Conservation (phyloP, 2,797 vertebrate species). For the Typhlichthys eigenmanni region DNA sequence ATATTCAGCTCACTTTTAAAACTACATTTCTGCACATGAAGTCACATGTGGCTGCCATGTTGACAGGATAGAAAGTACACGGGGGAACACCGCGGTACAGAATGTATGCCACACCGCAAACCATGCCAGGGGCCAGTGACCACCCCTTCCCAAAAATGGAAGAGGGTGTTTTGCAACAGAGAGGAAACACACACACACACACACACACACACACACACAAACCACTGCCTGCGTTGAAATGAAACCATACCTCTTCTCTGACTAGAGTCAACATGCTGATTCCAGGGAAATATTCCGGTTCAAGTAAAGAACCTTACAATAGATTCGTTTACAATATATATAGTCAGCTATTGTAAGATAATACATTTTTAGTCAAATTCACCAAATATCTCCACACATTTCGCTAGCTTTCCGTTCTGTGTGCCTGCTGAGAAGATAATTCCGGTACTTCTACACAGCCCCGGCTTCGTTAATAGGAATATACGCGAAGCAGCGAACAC, state of each 20-base stretch:
- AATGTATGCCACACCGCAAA: slow-evolving; percentile 46
- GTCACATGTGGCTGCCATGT: slow-evolving; percentile 50
- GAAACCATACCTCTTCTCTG: slow-evolving; percentile 26
- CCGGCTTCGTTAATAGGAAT: no score
- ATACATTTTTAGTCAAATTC: no score
- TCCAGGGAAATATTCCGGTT: slow-evolving; percentile 48
- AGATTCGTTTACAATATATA: no score
- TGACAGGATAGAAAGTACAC: slow-evolving; percentile 20
- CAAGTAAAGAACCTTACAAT: background rate
- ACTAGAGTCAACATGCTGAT: slow-evolving; percentile 26
- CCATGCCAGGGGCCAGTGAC: slow-evolving; percentile 47
- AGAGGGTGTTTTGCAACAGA: slow-evolving; percentile 60
- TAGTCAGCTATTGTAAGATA: no score
- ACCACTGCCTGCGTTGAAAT: slow-evolving; percentile 30
- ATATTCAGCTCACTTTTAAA: no score
- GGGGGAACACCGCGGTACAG: slow-evolving; percentile 44
- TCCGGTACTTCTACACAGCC: no score
- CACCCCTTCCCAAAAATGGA: slow-evolving; percentile 50
- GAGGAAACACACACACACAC: slow-evolving; percentile 43
- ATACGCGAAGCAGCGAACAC: no score
- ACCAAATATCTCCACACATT: no score
- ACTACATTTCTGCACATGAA: no score
- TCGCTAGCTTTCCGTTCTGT: no score
- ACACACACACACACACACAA: slow-evolving; percentile 45
- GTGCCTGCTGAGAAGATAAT: no score